phyloP scores from a whole-genome alignment of 2,888 invertebrate species.

The Drosophila austrosaltans region DNA sequence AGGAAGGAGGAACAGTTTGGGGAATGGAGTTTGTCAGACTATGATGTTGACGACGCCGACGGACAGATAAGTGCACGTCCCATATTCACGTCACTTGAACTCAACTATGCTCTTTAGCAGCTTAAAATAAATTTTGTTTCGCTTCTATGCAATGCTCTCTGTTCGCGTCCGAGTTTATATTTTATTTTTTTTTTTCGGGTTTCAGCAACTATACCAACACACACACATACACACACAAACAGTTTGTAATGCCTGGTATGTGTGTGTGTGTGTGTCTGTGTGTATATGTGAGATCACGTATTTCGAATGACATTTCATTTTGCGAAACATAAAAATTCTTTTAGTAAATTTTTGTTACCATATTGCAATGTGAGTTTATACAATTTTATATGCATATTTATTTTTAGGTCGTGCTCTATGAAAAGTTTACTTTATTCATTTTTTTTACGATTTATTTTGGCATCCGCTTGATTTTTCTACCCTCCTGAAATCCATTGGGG shows the following conservation, averaged over 20 bases:
- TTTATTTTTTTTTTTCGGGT: conserved; percentile 43
- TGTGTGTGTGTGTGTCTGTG: conserved; percentile 14
- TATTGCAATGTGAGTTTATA: conserved; percentile 40
- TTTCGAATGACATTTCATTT: conserved; percentile 69
- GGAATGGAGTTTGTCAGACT: neutral
- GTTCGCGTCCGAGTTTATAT: conserved; percentile 42
- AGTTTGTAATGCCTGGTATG: conserved; percentile 29
- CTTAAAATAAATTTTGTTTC: conserved; percentile 71
- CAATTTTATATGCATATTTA: conserved; percentile 42
- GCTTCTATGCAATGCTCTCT: conserved; percentile 52
- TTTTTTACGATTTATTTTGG: conserved; percentile 48
- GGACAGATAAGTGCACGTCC: conserved; percentile 66
- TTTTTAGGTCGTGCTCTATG: conserved; percentile 28
- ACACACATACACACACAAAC: conserved; percentile 29
- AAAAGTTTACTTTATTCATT: conserved; percentile 15
- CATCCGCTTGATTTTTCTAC: conserved; percentile 19
- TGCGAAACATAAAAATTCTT: conserved; percentile 59
- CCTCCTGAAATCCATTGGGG: neutral
- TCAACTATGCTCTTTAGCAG: conserved; percentile 72
- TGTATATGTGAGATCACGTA: conserved; percentile 56
- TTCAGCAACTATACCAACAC: conserved; percentile 33
- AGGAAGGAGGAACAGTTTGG: too few species aligned
- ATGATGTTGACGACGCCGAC: conserved; percentile 18
- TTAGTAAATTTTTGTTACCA: conserved; percentile 55
- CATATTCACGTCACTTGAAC: conserved; percentile 60